phyloP scores from a whole-genome alignment of 2,888 invertebrate genomes.

The Escarpia spicata region DNA sequence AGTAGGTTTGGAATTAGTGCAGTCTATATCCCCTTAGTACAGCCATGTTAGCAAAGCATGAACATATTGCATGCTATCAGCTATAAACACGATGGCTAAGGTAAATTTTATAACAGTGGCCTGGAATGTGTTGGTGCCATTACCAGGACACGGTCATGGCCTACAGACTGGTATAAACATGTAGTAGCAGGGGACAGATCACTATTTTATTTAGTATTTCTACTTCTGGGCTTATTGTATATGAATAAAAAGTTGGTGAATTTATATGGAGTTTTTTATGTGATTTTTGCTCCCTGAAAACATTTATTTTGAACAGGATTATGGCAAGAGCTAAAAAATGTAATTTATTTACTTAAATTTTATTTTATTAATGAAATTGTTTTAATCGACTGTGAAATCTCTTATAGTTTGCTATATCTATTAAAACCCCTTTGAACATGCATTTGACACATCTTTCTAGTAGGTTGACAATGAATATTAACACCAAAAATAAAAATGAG shows the following conservation, averaged over 20 bases:
- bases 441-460: neutral
- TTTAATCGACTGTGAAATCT: too few species aligned
- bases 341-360: too few species aligned
- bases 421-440: too few species aligned
- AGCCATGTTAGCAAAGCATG: neutral
- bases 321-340: neutral
- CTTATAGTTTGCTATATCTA: too few species aligned
- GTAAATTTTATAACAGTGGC: neutral
- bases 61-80: neutral
- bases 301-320: neutral
- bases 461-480: neutral
- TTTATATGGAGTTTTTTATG: neutral
- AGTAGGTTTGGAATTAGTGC: too few species aligned
- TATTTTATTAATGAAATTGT: too few species aligned
- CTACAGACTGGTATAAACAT: neutral
- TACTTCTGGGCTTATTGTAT: neutral
- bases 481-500: neutral
- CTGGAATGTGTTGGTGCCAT: neutral
- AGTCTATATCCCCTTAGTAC: too few species aligned
- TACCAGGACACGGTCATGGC: neutral
- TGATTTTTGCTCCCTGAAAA: neutral
- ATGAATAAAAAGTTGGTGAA: neutral
- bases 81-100: neutral
- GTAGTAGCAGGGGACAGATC: neutral
- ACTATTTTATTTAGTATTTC: neutral